Percentiles rank a stretch among this genome's conserved stretches.
phyloP scores from a whole-genome alignment of 2,113 vertebrate genomes.

The Sclerurus mexicanus region DNA sequence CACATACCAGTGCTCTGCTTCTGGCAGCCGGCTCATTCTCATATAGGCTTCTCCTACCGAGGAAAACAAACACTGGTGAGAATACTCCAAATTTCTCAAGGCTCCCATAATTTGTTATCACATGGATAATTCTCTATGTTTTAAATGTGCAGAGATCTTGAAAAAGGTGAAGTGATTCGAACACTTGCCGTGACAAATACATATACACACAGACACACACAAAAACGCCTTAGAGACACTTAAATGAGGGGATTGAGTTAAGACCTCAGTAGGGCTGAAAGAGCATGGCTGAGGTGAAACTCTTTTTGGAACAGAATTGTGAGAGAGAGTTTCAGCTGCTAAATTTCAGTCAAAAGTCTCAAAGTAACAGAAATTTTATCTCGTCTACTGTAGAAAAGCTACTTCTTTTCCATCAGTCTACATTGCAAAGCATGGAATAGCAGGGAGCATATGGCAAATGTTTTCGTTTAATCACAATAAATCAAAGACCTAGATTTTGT shows the following conservation, averaged over 20 bases:
- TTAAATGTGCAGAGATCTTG: background rate
- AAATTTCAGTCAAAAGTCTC: background rate
- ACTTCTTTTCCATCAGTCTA: background rate
- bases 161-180: background rate
- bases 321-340: background rate
- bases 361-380: background rate
- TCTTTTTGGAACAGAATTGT: background rate
- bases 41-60: slow-evolving; percentile 93
- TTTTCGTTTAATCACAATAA: background rate
- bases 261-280: background rate
- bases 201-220: background rate
- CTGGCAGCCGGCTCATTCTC: slow-evolving; percentile 86
- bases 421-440: background rate
- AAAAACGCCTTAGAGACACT: background rate
- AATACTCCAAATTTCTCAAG: background rate
- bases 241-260: background rate
- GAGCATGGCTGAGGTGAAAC: background rate
- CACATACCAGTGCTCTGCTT: slow-evolving; percentile 92
- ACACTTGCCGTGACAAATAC: background rate
- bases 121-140: background rate
- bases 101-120: background rate
- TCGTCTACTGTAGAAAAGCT: background rate
- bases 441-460: background rate
- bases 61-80: background rate
- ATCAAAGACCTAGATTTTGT: background rate